These are phyloP conservation scores for Drosophila phalerata DNA, from an alignment of 2,888 invertebrate species.

Conservation along the genomic window DNA sequence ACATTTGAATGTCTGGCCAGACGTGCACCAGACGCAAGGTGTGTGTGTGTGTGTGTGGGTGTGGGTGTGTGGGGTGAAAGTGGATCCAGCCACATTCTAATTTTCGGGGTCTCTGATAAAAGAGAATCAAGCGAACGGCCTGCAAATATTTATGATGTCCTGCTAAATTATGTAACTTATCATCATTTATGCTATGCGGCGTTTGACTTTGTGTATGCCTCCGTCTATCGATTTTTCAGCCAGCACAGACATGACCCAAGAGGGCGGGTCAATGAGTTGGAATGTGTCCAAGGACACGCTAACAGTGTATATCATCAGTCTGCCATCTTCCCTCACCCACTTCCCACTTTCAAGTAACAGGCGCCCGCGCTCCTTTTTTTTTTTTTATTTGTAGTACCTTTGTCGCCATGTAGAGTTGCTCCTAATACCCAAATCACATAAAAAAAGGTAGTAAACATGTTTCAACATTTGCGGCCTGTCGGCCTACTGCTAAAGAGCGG, in stretches of 20 bases:
- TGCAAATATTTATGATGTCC: conserved; percentile 71
- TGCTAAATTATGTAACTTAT: conserved; percentile 80
- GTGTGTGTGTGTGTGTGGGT: background rate
- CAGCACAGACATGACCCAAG: conserved; percentile 36
- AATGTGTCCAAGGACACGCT: conserved; percentile 69
- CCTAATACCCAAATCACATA: conserved; percentile 48
- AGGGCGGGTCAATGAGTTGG: conserved; percentile 61
- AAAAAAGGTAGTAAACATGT: conserved; percentile 4
- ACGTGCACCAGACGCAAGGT: conserved; percentile 2
- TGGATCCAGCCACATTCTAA: conserved; percentile 18
- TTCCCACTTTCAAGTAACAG: conserved; percentile 47
- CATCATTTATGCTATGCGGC: conserved; percentile 45
- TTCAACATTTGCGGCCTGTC: conserved; percentile 7
- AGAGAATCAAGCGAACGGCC: conserved; percentile 22
- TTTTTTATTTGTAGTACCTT: conserved; percentile 4
- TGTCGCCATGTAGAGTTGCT: conserved; percentile 34
- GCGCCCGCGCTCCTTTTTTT: conserved; percentile 30
- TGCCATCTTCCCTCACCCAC: background rate
- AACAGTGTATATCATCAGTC: conserved; percentile 38
- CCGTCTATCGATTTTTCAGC: conserved; percentile 63
- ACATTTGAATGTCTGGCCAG: background rate
- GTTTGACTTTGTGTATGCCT: conserved; percentile 32
- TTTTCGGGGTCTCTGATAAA: conserved; percentile 52
- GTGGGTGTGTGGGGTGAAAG: background rate
- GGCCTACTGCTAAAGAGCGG: conserved; percentile 25